Evolutionary conservation across 1,140 invertebrate genomes (phyloP).

Genomic region (Oedothorax gibbosus): DNA sequence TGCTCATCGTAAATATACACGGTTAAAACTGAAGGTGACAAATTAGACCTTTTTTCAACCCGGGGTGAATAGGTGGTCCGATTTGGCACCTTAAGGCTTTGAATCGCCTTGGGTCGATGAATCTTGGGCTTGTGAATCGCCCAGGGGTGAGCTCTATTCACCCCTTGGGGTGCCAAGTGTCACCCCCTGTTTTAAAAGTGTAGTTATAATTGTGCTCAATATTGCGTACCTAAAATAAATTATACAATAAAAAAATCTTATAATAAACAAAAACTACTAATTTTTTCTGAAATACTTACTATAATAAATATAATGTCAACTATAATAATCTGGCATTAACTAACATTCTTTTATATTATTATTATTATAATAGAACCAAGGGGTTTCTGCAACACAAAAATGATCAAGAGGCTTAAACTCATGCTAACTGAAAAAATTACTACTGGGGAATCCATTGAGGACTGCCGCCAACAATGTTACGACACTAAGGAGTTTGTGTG

Average conservation of each 20-base stretch:
- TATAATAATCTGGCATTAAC: neutral
- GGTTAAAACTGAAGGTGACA: no score
- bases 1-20: no score
- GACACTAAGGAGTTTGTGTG: conserved; percentile 55
- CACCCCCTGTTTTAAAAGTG: no score
- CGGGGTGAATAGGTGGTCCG: no score
- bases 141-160: no score
- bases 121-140: no score
- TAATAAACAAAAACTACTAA: neutral
- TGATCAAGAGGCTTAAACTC: conserved; percentile 19
- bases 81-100: no score
- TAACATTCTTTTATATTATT: neutral
- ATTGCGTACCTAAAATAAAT: neutral
- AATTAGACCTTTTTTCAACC: no score
- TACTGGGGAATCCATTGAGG: conserved; percentile 8
- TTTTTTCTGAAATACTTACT: neutral
- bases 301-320: neutral
- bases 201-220: neutral
- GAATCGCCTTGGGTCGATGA: no score
- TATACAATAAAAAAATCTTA: neutral
- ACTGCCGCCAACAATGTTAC: conserved; percentile 58
- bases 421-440: conserved; percentile 32
- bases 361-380: conserved; percentile 35
- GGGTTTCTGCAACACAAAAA: conserved; percentile 60
- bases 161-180: no score